Percentiles rank a stretch among this genome's conserved stretches.
phyloP scores from a whole-genome alignment of 92 coral and sea anemone genomes.

The Hydrozoanthus gracilis region DNA sequence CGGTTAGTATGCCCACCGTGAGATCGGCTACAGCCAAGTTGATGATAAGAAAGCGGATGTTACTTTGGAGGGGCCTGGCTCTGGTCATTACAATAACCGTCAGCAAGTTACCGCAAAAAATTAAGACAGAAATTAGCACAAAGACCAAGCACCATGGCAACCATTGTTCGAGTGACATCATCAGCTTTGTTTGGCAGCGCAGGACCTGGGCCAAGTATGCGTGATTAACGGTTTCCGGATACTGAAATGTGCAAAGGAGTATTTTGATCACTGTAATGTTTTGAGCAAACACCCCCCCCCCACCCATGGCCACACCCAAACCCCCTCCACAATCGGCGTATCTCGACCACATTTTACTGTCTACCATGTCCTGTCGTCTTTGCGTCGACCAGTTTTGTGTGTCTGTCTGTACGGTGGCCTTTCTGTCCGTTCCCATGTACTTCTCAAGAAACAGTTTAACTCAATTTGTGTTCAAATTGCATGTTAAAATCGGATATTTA shows the following conservation, averaged over 20 bases:
- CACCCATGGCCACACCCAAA: not conserved
- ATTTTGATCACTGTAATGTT: too few species aligned
- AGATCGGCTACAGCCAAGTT: constrained; percentile 34
- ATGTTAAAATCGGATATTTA: too few species aligned
- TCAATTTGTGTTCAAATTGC: too few species aligned
- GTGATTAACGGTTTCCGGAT: not conserved
- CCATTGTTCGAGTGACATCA: not conserved
- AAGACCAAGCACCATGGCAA: constrained; percentile 42
- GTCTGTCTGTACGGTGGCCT: too few species aligned
- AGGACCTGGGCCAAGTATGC: not conserved
- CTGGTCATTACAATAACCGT: constrained; percentile 25
- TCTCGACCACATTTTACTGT: too few species aligned
- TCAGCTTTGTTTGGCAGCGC: not conserved
- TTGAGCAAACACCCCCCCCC: too few species aligned
- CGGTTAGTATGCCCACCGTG: not conserved
- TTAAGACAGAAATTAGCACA: not conserved
- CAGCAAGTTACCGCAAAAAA: constrained; percentile 19
- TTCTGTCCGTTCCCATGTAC: too few species aligned
- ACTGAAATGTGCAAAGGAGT: not conserved
- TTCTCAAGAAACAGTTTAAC: too few species aligned
- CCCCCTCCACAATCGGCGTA: not conserved
- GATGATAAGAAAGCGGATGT: constrained; percentile 11
- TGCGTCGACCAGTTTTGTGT: too few species aligned
- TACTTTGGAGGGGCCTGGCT: constrained; percentile 33
- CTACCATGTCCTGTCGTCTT: too few species aligned